These are phyloP conservation scores for Leptonema lineaticorne DNA, from an alignment of 1,140 invertebrate species.

Conservation along the genomic window DNA sequence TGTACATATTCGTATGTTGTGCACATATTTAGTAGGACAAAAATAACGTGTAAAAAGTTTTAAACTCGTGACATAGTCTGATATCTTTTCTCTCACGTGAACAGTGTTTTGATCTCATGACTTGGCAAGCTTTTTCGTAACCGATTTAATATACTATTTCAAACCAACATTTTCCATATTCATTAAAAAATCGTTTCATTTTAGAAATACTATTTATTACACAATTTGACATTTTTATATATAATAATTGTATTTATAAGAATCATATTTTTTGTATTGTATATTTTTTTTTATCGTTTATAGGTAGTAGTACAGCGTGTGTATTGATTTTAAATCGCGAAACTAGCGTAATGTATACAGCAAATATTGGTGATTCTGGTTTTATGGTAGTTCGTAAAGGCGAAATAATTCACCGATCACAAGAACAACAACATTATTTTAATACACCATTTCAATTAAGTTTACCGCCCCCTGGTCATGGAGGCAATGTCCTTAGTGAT, in stretches of 20 bases:
- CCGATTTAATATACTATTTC: no score
- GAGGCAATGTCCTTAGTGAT: constrained; percentile 81
- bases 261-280: no score
- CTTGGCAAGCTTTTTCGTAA: background rate
- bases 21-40: no score
- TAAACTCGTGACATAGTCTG: background rate
- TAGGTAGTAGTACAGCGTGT: constrained; percentile 96
- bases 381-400: constrained; percentile 89
- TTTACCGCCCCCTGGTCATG: constrained; percentile 85
- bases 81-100: background rate
- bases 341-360: constrained; percentile 86
- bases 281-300: constrained; percentile 44
- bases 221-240: no score
- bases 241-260: no score
- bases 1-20: no score
- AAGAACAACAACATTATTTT: constrained; percentile 98
- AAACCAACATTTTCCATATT: no score
- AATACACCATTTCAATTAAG: constrained; percentile 98
- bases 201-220: no score
- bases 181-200: no score
- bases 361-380: constrained; percentile 98
- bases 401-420: constrained; percentile 85
- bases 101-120: background rate
- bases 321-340: constrained; percentile 89
- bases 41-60: no score